Base-by-base conservation (phyloP, 2,797 vertebrate genomes). In the Vultur gryphus region DNA sequence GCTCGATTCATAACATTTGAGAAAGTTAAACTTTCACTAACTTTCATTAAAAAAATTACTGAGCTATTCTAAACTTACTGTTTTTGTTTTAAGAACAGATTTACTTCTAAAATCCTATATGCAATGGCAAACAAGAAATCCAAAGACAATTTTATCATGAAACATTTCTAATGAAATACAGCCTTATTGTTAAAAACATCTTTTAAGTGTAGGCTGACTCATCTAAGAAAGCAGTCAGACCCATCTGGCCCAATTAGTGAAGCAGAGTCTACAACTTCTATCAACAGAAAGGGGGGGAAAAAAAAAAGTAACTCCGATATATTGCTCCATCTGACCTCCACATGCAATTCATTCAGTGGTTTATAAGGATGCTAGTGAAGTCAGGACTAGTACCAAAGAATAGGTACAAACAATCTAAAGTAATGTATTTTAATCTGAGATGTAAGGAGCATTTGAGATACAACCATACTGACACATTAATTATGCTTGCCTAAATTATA, bases 231-330 rank as follows among this genome's bases (percentile, higher is more conserved):
- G 64, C 46, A 91, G 66, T 79, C 23, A 54, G 86, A 89, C 59
- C 93, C 84, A 96, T 91, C 86, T 90, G 86, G 77, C 44, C 65
- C 77, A 86, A 88, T 88, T 67, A 95, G 44, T 28, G 44, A 92
- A 84, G 57, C 33, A 82, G 29, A 59, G 39, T 48, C 64, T 84
- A 49, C 26, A 90, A 70, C 19, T 58, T 86, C 65, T 66, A 80
- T 33, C 46, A 70, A 72, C 4, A 76, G 21, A 31, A 66, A 76
- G 77, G 7, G 6, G 21, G 5, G 5, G n/a, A 55, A 44, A 16
- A 14, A 67, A 46, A 65, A 35, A 41, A 48, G 5, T 16, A 35
- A 78, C 28, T 41, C 14, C 18, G 1, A 26, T 51, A 24, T 13
- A 71, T 31, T 70, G 37, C 17, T 86, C 14, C 35, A 72, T 24